phyloP scores from a whole-genome alignment of 2,888 invertebrate genomes.

The Mantis religiosa region DNA sequence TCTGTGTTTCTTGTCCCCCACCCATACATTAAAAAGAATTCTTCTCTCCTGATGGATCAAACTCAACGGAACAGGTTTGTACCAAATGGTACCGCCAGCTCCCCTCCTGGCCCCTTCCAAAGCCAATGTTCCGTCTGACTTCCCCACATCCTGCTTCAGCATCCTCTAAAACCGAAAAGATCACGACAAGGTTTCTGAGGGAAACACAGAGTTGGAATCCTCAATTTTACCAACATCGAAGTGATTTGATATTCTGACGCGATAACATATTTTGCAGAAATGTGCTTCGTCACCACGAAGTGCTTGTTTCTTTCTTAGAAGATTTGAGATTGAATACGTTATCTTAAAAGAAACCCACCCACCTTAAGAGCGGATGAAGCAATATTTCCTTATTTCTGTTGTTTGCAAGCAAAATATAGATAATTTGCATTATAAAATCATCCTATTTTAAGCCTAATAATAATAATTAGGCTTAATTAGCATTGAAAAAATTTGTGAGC shows the following conservation, averaged over 20 bases:
- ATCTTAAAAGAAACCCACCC: too few species aligned
- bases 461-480: too few species aligned
- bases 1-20: background rate
- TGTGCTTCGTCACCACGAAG: background rate
- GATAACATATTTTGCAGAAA: background rate
- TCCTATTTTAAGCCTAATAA: too few species aligned
- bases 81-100: background rate
- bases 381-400: too few species aligned
- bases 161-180: background rate
- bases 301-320: background rate
- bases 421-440: too few species aligned
- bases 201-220: background rate
- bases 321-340: background rate
- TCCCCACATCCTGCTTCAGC: background rate
- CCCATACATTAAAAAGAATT: background rate
- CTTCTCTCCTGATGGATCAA: background rate
- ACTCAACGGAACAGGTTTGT: background rate
- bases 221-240: background rate
- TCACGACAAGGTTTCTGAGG: background rate
- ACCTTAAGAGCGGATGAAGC: too few species aligned
- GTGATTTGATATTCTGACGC: background rate
- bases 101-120: background rate
- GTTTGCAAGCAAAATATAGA: too few species aligned
- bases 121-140: background rate
- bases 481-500: too few species aligned